Evolutionary conservation across 2,888 invertebrate genomes (phyloP).

Genomic region (Protodeltote pygarga): DNA sequence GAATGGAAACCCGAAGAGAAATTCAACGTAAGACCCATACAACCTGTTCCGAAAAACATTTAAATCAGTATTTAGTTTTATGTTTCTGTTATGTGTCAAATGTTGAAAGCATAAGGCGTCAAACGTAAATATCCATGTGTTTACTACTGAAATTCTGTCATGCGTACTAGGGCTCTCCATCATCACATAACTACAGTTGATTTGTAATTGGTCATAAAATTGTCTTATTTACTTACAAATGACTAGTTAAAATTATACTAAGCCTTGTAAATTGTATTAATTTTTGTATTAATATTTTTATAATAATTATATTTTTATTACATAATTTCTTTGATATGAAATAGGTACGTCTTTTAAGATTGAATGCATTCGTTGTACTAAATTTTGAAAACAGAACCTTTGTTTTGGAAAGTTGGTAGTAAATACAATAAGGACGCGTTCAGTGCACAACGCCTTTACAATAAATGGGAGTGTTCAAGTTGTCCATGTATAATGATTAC

Average conservation of each 20-base stretch:
- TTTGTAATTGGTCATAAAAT: not conserved
- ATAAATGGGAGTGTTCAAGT: slow-evolving; percentile 51
- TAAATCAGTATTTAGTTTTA: slow-evolving; percentile 63
- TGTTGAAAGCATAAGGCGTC: slow-evolving; percentile 17
- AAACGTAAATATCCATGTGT: slow-evolving; percentile 26
- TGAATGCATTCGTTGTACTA: slow-evolving; percentile 12
- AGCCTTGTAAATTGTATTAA: too few relatives aligned
- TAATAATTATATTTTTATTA: too few relatives aligned
- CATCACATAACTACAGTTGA: not conserved
- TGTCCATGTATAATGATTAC: slow-evolving; percentile 41
- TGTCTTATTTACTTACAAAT: too few relatives aligned
- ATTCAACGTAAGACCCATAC: slow-evolving; percentile 77
- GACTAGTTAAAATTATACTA: too few relatives aligned
- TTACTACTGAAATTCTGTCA: not conserved
- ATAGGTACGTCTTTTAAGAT: too few relatives aligned
- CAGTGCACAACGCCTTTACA: slow-evolving; percentile 43
- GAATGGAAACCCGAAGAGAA: slow-evolving; percentile 86
- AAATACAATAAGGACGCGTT: slow-evolving; percentile 41
- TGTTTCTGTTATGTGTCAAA: slow-evolving; percentile 40
- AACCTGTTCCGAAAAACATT: slow-evolving; percentile 81
- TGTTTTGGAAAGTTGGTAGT: slow-evolving; percentile 37
- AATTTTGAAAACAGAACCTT: slow-evolving; percentile 21
- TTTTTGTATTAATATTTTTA: too few relatives aligned
- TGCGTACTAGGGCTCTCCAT: too few relatives aligned
- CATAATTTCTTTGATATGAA: too few relatives aligned